Conservation (phyloP, 2,113 vertebrate genomes). For the Pedetes capensis region DNA sequence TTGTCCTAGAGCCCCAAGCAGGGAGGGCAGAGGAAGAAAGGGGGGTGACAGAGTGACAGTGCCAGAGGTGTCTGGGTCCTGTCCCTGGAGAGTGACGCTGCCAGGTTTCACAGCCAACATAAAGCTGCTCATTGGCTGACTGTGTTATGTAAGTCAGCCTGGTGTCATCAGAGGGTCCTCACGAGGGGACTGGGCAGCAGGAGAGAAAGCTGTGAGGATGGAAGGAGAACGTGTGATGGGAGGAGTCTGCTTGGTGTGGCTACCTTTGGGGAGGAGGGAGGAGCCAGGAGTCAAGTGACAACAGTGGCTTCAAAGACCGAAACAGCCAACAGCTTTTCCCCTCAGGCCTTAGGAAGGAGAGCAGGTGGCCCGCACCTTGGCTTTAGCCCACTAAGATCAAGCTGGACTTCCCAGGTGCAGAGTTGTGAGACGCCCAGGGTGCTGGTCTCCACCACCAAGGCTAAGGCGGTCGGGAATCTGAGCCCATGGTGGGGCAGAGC, state of each 20-base stretch:
- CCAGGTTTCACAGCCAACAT: background rate
- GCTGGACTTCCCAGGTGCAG: background rate
- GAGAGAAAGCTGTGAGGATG: background rate
- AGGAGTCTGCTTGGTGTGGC: background rate
- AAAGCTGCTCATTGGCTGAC: no score
- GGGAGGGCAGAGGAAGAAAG: background rate
- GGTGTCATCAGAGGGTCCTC: background rate
- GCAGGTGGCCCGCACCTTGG: background rate
- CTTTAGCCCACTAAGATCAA: background rate
- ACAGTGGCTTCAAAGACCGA: background rate
- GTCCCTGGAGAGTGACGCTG: background rate
- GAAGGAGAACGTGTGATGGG: background rate
- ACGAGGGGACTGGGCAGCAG: background rate
- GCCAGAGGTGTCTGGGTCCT: no score
- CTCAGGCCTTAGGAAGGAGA: background rate
- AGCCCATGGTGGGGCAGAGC: background rate
- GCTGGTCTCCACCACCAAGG: no score
- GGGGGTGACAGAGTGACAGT: background rate
- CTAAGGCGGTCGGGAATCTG: no score
- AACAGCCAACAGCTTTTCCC: background rate
- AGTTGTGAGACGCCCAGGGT: fast-evolving
- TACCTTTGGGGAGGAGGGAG: background rate
- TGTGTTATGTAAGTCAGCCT: background rate
- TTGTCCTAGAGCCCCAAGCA: background rate
- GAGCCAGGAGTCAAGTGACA: background rate